Percentiles rank a stretch among this genome's conserved stretches.
Conservation (phyloP, 2,888 invertebrate genomes). For the Eurytoma californica region DNA sequence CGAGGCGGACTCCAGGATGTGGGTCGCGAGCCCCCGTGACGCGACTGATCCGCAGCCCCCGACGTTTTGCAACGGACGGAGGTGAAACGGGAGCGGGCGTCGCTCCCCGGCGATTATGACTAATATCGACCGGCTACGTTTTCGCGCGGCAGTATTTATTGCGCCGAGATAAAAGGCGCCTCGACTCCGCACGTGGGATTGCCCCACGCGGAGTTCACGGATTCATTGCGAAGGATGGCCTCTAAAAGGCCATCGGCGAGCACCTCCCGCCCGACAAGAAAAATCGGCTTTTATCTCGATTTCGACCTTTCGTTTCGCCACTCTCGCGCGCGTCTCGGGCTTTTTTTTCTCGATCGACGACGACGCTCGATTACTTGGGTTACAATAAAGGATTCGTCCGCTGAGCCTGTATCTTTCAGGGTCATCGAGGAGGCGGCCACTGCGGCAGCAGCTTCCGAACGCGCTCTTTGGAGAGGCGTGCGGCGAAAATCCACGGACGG, state of each 20-base stretch:
- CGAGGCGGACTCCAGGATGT: conserved; percentile 66
- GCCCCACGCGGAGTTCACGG: background rate
- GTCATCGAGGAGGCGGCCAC: conserved; percentile 33
- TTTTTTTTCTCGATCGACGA: background rate
- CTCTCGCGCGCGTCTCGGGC: background rate
- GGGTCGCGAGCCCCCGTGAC: conserved; percentile 71
- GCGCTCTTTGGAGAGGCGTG: conserved; percentile 10
- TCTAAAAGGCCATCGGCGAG: too few relatives aligned
- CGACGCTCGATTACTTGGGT: conserved; percentile 10
- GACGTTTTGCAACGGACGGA: too few relatives aligned
- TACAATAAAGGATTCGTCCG: conserved; percentile 7
- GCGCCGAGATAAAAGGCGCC: too few relatives aligned
- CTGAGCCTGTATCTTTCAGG: conserved; percentile 42
- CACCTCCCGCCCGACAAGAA: background rate
- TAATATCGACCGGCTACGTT: too few relatives aligned
- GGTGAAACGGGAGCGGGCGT: too few relatives aligned
- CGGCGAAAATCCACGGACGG: conserved; percentile 36
- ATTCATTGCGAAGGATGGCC: too few relatives aligned
- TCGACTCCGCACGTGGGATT: too few relatives aligned
- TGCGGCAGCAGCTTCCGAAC: conserved; percentile 38
- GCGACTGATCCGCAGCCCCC: conserved; percentile 56
- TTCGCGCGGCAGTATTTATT: too few relatives aligned
- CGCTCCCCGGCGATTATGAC: too few relatives aligned
- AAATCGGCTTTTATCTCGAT: background rate
- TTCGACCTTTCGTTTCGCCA: background rate